phyloP scores from a whole-genome alignment of 2,888 invertebrate species.

The Drosophila mayaguana region DNA sequence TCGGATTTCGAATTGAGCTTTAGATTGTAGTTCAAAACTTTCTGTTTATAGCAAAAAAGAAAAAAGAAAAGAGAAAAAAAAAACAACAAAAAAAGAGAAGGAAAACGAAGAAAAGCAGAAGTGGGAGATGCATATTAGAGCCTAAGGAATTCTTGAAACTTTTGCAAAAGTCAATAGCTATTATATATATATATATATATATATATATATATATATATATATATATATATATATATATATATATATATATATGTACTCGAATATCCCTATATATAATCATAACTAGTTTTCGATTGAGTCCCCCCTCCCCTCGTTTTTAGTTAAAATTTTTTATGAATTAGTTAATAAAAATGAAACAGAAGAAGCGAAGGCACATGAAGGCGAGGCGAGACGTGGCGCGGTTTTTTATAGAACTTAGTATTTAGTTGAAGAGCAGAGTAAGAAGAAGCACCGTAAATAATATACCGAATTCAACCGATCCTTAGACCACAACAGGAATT shows the following conservation, averaged over 20 bases:
- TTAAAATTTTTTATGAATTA: conserved; percentile 65
- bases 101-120: conserved; percentile 7
- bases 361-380: conserved; percentile 38
- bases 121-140: conserved; percentile 30
- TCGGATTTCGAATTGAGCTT: conserved; percentile 37
- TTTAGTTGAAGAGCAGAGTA: conserved; percentile 36
- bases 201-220: conserved; percentile 13
- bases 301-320: conserved; percentile 51
- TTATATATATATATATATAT: conserved; percentile 40
- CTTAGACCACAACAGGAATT: conserved; percentile 55
- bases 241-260: conserved; percentile 14
- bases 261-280: conserved; percentile 13
- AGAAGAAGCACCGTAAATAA: conserved; percentile 36
- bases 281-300: conserved; percentile 29
- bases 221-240: conserved; percentile 13
- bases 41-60: conserved; percentile 65
- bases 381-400: conserved; percentile 48
- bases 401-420: conserved; percentile 53
- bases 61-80: neutral
- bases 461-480: conserved; percentile 29
- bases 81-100: conserved; percentile 8
- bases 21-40: conserved; percentile 46
- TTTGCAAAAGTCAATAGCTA: conserved; percentile 65
- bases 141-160: conserved; percentile 38
- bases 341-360: conserved; percentile 45